A percentile compares a stretch with the other conserved stretches of the same genome.
These are phyloP conservation scores for Platygyra sinensis DNA, from an alignment of 64 coral and sea anemone genomes.

Conservation along the genomic window DNA sequence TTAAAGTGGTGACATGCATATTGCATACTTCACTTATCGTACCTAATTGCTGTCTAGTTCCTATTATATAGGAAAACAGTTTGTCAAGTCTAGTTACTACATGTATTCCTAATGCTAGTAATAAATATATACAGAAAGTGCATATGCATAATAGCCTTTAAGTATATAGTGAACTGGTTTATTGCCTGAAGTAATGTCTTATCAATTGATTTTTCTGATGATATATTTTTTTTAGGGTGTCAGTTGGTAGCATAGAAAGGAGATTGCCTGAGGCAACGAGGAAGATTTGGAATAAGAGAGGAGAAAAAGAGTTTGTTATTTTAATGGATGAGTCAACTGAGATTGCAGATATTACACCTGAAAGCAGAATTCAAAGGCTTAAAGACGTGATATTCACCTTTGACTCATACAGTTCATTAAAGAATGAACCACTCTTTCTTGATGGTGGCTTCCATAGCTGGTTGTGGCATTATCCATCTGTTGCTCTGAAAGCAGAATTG, in stretches of 20 bases:
- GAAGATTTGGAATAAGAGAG: constrained; percentile 75
- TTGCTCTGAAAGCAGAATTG: constrained; percentile 82
- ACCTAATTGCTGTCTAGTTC: no score
- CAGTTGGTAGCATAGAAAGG: constrained; percentile 89
- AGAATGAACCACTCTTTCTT: constrained; percentile 83
- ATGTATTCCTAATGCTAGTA: no score
- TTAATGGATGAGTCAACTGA: constrained; percentile 90
- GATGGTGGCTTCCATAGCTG: constrained; percentile 97
- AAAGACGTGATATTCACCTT: constrained; percentile 92
- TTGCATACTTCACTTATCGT: no score
- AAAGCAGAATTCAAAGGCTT: constrained; percentile 66
- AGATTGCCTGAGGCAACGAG: constrained; percentile 78
- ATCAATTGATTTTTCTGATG: background rate
- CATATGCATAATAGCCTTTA: no score
- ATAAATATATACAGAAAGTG: no score
- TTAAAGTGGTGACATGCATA: no score
- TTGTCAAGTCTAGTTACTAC: no score
- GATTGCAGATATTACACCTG: constrained; percentile 65
- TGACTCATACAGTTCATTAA: constrained; percentile 73
- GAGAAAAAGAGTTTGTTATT: constrained; percentile 68
- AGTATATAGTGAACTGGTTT: no score
- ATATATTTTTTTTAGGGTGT: constrained; percentile 48
- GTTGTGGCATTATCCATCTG: constrained; percentile 98
- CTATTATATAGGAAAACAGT: no score
- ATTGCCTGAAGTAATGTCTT: background rate